Percentiles rank a stretch among this genome's conserved stretches.
Evolutionary conservation across 1,140 invertebrate species (phyloP).

Genomic region (Liolophura sinensis): DNA sequence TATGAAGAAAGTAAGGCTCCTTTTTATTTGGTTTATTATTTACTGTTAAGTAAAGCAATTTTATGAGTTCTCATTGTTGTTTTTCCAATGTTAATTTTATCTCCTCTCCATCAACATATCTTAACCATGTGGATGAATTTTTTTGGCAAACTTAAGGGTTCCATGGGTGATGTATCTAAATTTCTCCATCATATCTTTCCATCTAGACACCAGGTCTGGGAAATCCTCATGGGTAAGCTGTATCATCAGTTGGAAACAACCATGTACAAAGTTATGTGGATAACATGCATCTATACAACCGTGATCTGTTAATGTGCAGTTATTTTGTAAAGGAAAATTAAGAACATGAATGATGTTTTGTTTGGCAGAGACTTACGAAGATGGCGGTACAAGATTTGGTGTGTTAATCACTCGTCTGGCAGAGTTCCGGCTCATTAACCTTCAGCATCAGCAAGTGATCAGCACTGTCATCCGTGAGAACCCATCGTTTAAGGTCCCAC

Average conservation of each 20-base stretch:
- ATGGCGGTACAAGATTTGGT: slow-evolving; percentile 22
- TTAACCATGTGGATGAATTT: slow-evolving; percentile 12
- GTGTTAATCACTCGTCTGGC: slow-evolving; percentile 24
- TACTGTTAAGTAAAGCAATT: too few relatives aligned
- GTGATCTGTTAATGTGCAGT: too few relatives aligned
- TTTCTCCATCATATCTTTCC: slow-evolving; percentile 34
- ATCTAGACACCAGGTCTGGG: slow-evolving; percentile 10
- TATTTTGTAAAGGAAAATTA: too few relatives aligned
- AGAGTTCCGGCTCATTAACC: slow-evolving; percentile 20
- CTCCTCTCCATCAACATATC: too few relatives aligned
- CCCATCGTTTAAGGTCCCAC: slow-evolving; percentile 24
- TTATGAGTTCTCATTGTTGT: too few relatives aligned
- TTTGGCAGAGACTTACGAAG: slow-evolving; percentile 19
- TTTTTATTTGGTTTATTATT: too few relatives aligned
- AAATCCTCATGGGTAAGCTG: background rate
- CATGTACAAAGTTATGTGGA: too few relatives aligned
- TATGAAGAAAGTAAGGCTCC: slow-evolving; percentile 25
- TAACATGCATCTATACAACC: too few relatives aligned
- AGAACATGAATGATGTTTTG: background rate
- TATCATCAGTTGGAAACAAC: background rate
- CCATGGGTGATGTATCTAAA: slow-evolving; percentile 28
- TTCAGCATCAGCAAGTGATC: slow-evolving; percentile 26
- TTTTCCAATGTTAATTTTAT: too few relatives aligned
- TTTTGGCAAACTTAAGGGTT: slow-evolving; percentile 34
- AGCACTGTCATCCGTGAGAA: slow-evolving; percentile 15